phyloP scores from a whole-genome alignment of 2,888 invertebrate species.

The Siphlonurus alternatus region DNA sequence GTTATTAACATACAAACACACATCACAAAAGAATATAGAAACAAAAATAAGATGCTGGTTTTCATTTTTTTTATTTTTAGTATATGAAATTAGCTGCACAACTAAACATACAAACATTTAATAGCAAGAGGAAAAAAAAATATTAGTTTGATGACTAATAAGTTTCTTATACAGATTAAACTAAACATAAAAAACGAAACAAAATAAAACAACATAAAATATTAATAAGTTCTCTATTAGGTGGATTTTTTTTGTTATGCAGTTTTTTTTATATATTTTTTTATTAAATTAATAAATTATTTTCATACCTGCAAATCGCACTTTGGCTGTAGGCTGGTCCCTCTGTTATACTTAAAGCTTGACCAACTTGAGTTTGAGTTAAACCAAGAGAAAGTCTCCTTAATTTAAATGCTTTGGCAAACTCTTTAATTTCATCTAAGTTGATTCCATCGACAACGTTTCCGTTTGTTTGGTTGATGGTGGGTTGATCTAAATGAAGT shows the following conservation, averaged over 20 bases:
- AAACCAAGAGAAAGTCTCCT: constrained; percentile 82
- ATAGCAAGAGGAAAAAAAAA: not conserved
- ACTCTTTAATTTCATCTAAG: constrained; percentile 95
- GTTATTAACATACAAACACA: not conserved
- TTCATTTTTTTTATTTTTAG: not conserved
- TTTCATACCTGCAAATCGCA: constrained; percentile 88
- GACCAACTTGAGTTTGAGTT: constrained; percentile 95
- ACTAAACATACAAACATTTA: not conserved
- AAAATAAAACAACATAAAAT: not conserved
- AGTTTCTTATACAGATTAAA: not conserved
- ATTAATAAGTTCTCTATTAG: not conserved
- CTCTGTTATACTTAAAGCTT: constrained; percentile 88
- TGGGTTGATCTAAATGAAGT: constrained; percentile 87
- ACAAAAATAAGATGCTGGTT: not conserved
- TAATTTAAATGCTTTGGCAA: constrained; percentile 93
- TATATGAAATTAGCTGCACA: not conserved
- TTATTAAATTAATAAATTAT: not conserved
- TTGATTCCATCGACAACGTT: constrained; percentile 94
- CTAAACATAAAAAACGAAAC: not conserved
- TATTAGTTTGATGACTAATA: not conserved
- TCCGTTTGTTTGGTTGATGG: constrained; percentile 83
- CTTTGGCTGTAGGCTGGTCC: constrained; percentile 98
- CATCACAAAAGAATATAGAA: not conserved
- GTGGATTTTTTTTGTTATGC: not conserved
- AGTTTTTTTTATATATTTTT: not conserved